Conservation (phyloP, 2,113 vertebrate genomes). For the Brachyhypopomus gauderio region DNA sequence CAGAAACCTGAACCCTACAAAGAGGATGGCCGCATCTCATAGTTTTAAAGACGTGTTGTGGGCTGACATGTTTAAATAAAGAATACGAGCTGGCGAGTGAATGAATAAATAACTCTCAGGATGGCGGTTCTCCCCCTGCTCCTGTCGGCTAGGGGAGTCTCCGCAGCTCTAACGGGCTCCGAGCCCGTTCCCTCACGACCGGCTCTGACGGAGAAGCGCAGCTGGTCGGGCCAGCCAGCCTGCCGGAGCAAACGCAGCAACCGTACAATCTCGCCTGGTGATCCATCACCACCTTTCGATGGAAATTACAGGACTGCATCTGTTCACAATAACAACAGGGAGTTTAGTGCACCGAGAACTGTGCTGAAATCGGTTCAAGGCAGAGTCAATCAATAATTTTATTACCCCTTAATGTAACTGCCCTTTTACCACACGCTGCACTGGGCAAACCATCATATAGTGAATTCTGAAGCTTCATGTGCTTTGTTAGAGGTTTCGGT, state of each 20-base stretch:
- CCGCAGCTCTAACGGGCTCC: neutral
- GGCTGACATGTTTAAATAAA: no score
- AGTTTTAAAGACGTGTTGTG: neutral
- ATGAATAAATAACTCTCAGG: neutral
- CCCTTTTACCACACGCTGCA: no score
- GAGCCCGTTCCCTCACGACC: neutral
- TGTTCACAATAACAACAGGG: neutral
- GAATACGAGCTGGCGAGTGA: no score
- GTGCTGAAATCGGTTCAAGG: neutral
- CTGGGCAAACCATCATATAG: no score
- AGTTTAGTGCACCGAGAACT: neutral
- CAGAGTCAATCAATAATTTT: neutral
- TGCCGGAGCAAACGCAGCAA: neutral
- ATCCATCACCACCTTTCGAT: constrained; percentile 7
- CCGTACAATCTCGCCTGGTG: neutral
- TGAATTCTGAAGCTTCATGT: no score
- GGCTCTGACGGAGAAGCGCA: neutral
- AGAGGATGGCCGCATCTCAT: neutral
- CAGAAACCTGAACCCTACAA: neutral
- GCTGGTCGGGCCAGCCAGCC: neutral
- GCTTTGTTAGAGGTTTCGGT: no score
- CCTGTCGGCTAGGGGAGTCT: neutral
- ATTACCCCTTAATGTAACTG: neutral
- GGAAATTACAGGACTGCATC: neutral
- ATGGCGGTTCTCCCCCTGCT: neutral